Evolutionary conservation across 2,888 invertebrate genomes (phyloP).

Genomic region (Platynereis dumerilii): DNA sequence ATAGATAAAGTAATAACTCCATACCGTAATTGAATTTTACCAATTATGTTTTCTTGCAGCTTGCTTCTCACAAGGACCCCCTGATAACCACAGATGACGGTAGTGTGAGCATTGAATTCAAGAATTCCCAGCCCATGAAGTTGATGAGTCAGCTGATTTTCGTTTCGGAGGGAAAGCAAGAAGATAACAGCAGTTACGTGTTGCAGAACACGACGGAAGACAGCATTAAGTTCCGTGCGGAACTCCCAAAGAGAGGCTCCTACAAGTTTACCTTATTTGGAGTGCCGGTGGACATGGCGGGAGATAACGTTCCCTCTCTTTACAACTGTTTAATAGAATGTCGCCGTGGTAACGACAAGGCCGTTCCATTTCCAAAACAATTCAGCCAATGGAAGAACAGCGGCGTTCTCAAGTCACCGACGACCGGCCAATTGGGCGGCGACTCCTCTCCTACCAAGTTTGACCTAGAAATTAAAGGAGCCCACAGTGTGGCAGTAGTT

Average conservation of each 20-base stretch:
- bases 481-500: no score
- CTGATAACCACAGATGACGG: not conserved
- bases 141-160: not conserved
- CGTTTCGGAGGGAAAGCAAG: not conserved
- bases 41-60: no score
- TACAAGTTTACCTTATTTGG: conserved; percentile 3
- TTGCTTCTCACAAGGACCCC: not conserved
- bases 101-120: not conserved
- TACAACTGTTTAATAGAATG: conserved; percentile 5
- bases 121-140: not conserved
- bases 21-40: no score
- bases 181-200: not conserved
- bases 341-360: not conserved
- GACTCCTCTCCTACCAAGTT: no score
- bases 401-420: not conserved
- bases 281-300: not conserved
- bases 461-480: no score
- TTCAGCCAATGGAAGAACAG: conserved; percentile 1
- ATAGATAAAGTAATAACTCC: no score
- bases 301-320: not conserved
- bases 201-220: not conserved
- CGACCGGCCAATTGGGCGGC: no score
- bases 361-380: conserved; percentile 1
- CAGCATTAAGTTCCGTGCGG: not conserved
- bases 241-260: not conserved